Base-by-base conservation (phyloP, 2,113 vertebrate species). In the Pycnonotus jocosus region DNA sequence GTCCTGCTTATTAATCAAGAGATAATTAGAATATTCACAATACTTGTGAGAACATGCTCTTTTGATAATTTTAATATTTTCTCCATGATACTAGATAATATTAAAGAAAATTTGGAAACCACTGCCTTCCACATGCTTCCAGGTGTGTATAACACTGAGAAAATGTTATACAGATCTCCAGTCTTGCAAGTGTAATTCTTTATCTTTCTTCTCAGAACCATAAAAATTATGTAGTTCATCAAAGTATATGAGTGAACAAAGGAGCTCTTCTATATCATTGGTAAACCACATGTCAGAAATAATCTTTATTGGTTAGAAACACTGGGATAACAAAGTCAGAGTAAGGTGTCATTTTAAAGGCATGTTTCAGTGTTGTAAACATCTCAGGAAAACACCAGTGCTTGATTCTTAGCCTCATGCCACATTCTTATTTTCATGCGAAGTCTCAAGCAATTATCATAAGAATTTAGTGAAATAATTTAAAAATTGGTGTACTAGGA, bases 21-120 rank as follows among this genome's bases (percentile, higher is more conserved):
- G 65, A 92, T 96, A 98, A 98, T 98, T 97, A 97, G 83, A 97
- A 97, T 95, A 92, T 90, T 97, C 92, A 94, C 91, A 95, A 96
- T 92, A 96, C 76, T 97, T 93, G 82, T 97, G 94, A 98, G 97
- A 98, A 95, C 73, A 96, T 93, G 93, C 88, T 97, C 54, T 92
- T 84, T 93, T 90, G 85, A 95, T 97, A 97, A 98, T 97, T 93
- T 97, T 91, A 66, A 94, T 88, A 97, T 98, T 97, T 98, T 87
- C 94, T 57, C 70, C 81, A 94, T 94, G 8, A 22, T 47, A 97
- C 57, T 85, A 88, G 40, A 96, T 96, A 97, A 38, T 95, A 97
- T 74, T 6, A 48, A 90, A 84, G 96, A 97, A 93, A 95, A 53
- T 71, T 90, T 93, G 82, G 81, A 96, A 97, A 91, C 78, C 61